These are phyloP conservation scores for Gadus chalcogrammus DNA, from an alignment of 2,113 vertebrate genomes.

Conservation along the genomic window DNA sequence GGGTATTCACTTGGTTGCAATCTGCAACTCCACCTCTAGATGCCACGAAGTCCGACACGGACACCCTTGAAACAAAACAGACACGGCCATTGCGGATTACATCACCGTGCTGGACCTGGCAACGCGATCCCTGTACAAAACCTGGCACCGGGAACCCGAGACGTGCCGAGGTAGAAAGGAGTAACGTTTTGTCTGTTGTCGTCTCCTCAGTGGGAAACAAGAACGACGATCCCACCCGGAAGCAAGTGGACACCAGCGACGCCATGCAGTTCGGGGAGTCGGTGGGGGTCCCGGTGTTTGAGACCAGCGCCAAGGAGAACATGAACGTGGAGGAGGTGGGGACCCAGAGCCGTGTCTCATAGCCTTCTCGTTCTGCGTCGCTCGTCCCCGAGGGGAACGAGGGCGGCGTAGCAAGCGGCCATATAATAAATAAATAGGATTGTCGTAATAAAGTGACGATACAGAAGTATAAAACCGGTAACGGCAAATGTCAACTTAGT, in stretches of 20 bases:
- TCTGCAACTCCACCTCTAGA: too few relatives aligned
- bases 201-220: conserved; percentile 78
- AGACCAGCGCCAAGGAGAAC: conserved; percentile 85
- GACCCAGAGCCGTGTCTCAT: background rate
- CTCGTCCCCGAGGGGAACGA: too few relatives aligned
- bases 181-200: background rate
- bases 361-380: background rate
- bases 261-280: conserved; percentile 78
- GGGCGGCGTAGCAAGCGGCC: too few relatives aligned
- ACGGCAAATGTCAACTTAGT: too few relatives aligned
- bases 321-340: conserved; percentile 81
- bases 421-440: background rate
- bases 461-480: background rate
- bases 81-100: too few relatives aligned
- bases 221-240: conserved; percentile 75
- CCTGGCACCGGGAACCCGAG: too few relatives aligned
- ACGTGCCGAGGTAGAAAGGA: too few relatives aligned
- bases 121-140: too few relatives aligned
- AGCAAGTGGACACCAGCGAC: conserved; percentile 74
- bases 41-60: too few relatives aligned
- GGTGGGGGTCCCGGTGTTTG: conserved; percentile 75
- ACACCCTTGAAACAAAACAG: too few relatives aligned
- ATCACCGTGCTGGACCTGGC: too few relatives aligned
- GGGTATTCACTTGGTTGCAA: too few relatives aligned
- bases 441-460: background rate